phyloP scores from a whole-genome alignment of 2,888 invertebrate genomes.

The Gonocerus acuteangulatus region DNA sequence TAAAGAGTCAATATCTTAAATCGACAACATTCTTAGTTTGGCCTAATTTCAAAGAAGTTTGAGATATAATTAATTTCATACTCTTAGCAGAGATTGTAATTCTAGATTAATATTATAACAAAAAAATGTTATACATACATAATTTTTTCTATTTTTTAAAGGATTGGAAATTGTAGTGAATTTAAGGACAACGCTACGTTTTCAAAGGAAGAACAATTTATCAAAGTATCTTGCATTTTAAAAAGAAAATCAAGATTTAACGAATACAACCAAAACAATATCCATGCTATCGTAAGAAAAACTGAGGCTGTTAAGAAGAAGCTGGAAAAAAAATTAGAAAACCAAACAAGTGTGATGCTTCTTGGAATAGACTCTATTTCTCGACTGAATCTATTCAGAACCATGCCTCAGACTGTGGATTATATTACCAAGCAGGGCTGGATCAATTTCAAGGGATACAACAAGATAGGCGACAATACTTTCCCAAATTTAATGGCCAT shows the following conservation, averaged over 20 bases:
- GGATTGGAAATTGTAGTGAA: slow-evolving; percentile 32
- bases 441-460: slow-evolving; percentile 66
- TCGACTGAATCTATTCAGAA: slow-evolving; percentile 63
- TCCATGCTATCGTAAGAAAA: slow-evolving; percentile 52
- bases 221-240: slow-evolving; percentile 34
- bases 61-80: too few relatives aligned
- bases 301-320: slow-evolving; percentile 48
- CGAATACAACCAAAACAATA: slow-evolving; percentile 48
- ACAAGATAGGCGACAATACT: slow-evolving; percentile 78
- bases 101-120: too few relatives aligned
- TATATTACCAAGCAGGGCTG: slow-evolving; percentile 62
- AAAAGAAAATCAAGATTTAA: slow-evolving; percentile 23
- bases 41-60: too few relatives aligned
- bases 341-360: slow-evolving; percentile 58
- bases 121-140: too few relatives aligned
- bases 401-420: slow-evolving; percentile 63
- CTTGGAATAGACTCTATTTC: slow-evolving; percentile 83
- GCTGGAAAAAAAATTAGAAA: slow-evolving; percentile 36
- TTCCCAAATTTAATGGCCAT: slow-evolving; percentile 83
- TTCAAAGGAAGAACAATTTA: slow-evolving; percentile 33
- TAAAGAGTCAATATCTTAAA: too few relatives aligned
- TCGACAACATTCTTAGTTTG: too few relatives aligned
- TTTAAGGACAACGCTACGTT: slow-evolving; percentile 35
- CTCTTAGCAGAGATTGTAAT: too few relatives aligned
- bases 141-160: too few relatives aligned